Evolutionary conservation across 2,888 invertebrate species (phyloP), one percentile per base, ranked within the genome.

Genomic region (Drosophila eohydei): DNA sequence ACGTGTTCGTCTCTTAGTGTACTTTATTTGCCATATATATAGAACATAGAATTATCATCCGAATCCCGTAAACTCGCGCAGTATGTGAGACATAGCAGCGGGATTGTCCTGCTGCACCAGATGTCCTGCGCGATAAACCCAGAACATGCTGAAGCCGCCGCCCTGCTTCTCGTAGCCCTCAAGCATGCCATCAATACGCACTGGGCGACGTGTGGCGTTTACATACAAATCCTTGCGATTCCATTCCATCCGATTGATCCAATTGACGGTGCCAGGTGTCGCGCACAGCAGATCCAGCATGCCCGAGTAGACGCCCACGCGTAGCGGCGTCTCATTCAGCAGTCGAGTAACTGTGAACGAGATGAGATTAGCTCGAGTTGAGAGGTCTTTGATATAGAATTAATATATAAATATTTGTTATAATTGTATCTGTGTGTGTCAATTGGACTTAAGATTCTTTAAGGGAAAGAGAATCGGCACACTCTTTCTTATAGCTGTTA

Each of bases 231-330:
- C 91, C 44, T 95, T 94, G 16, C 94, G 94, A 5, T 92, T 90
- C 96, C 96, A 97, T n/a, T 94, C 93, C 66, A 97, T 93, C 3
- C 94, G 94, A 71, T 96, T 94, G 1, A 97, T 95, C 97, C 97
- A 98, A 46, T 94, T 93, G 40, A 96, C 94, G 67, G 93, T 94
- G 95, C 97, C 97, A 73, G 96, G 95, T 14, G 97, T 97, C 85
- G 96, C 95, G 71, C 97, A 97, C 84, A 97, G 97, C 21, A 97
- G 94, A 92, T 98, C 97, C 75, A 97, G 93, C 87, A 97, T 97
- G 28, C 97, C 97, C 78, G 95, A 96, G 89, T 95, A 96, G 34
- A 97, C 95, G 46, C 94, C 94, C 2, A 97, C 94, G 41, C 95
- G 94, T 40, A 97, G 92, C 51, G 94, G 93, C 0, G 96, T 96